Conservation (phyloP, 2,113 vertebrate genomes). For the Natator depressus region DNA sequence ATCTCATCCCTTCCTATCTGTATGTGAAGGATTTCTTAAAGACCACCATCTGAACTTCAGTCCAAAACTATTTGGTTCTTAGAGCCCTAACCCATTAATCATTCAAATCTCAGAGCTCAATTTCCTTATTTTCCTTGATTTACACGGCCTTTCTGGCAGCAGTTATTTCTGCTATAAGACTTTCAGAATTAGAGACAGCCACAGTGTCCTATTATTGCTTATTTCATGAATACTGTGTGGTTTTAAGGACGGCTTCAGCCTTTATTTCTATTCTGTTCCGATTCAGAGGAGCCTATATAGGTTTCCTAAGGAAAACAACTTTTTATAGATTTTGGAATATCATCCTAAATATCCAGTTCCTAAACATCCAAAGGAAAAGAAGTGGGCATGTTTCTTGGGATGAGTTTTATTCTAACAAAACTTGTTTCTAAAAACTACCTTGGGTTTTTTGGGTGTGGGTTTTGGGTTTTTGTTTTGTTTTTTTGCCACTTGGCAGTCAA, state of each 20-base stretch:
- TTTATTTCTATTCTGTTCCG: background rate
- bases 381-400: background rate
- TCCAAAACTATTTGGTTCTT: background rate
- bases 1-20: background rate
- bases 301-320: background rate
- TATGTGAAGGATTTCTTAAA: background rate
- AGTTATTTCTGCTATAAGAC: background rate
- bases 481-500: background rate
- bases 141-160: rapidly evolving
- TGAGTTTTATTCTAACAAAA: background rate
- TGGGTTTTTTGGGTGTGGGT: too few species aligned
- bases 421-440: background rate
- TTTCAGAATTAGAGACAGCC: constrained; percentile 31
- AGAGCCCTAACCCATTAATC: background rate
- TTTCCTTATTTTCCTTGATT: background rate
- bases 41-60: background rate
- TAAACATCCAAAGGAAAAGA: background rate
- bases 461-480: background rate
- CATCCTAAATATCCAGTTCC: background rate
- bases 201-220: rapidly evolving
- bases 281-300: background rate
- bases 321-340: background rate
- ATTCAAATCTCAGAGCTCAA: background rate
- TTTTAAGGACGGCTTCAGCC: background rate
- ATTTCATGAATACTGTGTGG: rapidly evolving